Evolutionary conservation across 2,888 invertebrate genomes (phyloP), one percentile per base, ranked within the genome.

Genomic region (Apamea crenata): DNA sequence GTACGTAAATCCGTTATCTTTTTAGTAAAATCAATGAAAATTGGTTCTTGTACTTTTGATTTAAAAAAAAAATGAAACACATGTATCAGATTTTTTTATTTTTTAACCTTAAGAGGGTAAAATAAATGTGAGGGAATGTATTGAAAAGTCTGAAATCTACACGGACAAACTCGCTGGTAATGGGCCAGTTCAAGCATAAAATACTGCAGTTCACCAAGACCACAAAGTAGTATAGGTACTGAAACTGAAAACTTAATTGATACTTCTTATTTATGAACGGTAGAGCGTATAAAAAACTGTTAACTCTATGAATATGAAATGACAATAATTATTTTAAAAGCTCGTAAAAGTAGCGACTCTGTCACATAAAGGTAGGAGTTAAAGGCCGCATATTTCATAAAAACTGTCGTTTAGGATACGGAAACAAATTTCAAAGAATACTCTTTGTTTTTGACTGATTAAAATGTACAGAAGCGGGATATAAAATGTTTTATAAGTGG

Each of bases 381-480:
- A 84, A 89, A 87, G 77, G 85, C 83, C 83, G 79, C 90, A 91
- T 94, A 94, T 91, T 93, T 94, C 92, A 94, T 92, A 93, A 93
- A 93, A 94, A 89, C 90, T 92, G 91, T 92, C 93, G 89, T 95
- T 95, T 94, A 95, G 92, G 94, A 95, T 93, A 92, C 92, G 92
- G 92, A 93, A 93, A 95, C 94, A 90, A 94, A 95, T 94, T 96
- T 96, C 95, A 93, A 88, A 93, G 95, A 96, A 96, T 91, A 91
- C 89, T 91, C 89, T 92, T 93, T 92, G 93, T 93, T 94, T 94
- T 93, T 92, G 91, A 85, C 94, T 96, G 94, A 96, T 96, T 96
- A 96, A 96, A 95, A 96, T 96, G 96, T 96, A 96, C 94, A 95
- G 95, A 94, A 95, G 96, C 95, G 91, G 92, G 89, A 90, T 91